Base-by-base conservation (phyloP, 2,113 vertebrate genomes). In the Lepus americanus region DNA sequence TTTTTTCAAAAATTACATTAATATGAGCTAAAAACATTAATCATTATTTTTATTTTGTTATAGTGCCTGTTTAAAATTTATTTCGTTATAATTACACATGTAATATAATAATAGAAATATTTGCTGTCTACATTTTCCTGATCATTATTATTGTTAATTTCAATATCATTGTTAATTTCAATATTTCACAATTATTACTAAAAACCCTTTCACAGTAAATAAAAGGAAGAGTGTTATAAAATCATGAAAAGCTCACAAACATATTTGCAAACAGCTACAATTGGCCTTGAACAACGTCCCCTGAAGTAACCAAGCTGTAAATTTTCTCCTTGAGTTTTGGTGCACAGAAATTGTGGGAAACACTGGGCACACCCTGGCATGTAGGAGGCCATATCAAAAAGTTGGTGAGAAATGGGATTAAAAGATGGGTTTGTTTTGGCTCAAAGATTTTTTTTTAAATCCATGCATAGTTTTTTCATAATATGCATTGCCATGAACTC, bases 21-120 rank as follows among this genome's bases (percentile, higher is more conserved):
- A 59, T 25, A 72, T 49, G 61, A 87, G 90, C 64, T 83, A 1
- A 88, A 74, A 95, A 80, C 59, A 84, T 61, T 51, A 86, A 36
- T 72, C 17, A 53, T 53, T 79, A 27, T 36, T 84, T 85, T 67
- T 74, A 31, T 36, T 78, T 82, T 55, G 25, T 72, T 69, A 31
- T 69, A 29, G 27, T 63, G 3, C 16, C 67, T 91, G 72, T 73
- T 64, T 20, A 39, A 53, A 67, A 9, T 82, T 31, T 66, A 84
- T 55, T 94, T 76, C 61, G 55, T 72, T 86, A 39, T n/a, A 63
- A 85, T 81, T 77, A 80, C 9, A 74, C 36, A 64, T 36, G 7
- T 11, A 59, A 27, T 66, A 86, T 14, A 87, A 77, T 79, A 89
- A 81, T 70, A 85, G 67, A 77, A 83, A n/a, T 12, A 51, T 76